phyloP scores from a whole-genome alignment of 2,797 vertebrate species.

The Psittacula derbiana region DNA sequence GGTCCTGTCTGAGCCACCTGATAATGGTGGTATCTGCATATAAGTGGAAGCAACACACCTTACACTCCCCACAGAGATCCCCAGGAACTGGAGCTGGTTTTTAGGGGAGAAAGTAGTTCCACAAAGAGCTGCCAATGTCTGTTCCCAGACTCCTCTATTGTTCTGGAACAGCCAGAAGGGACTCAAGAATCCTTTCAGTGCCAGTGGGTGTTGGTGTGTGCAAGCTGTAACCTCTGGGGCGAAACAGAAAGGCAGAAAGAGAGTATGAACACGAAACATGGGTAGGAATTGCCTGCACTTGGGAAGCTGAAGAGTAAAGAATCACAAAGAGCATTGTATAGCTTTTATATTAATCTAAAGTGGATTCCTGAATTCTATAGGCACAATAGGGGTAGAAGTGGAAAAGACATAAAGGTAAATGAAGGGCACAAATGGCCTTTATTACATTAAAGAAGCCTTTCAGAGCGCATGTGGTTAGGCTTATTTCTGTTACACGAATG shows the following conservation, averaged over 20 bases:
- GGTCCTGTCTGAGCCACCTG: not conserved
- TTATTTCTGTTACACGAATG: not conserved
- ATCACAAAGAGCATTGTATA: conserved; percentile 1
- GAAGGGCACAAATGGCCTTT: conserved; percentile 9
- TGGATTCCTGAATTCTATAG: not conserved
- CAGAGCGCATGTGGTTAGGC: not conserved
- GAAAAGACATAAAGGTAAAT: conserved; percentile 24
- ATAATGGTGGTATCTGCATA: not conserved
- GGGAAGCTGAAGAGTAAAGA: not conserved
- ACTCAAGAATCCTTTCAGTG: not conserved
- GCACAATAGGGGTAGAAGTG: not conserved
- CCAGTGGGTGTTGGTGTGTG: not conserved
- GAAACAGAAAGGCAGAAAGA: not conserved
- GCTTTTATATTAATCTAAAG: conserved; percentile 7
- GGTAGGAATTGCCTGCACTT: not conserved
- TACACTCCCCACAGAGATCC: not conserved
- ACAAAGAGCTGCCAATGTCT: not conserved
- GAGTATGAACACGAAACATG: not conserved
- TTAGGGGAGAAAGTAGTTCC: not conserved
- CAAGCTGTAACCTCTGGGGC: conserved; percentile 10
- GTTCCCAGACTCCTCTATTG: not conserved
- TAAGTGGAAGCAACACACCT: not conserved
- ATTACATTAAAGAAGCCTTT: not conserved
- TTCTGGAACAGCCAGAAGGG: conserved; percentile 20
- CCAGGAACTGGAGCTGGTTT: not conserved